Conservation (phyloP, 2,888 invertebrate species). For the Yponomeuta plumbellus region DNA sequence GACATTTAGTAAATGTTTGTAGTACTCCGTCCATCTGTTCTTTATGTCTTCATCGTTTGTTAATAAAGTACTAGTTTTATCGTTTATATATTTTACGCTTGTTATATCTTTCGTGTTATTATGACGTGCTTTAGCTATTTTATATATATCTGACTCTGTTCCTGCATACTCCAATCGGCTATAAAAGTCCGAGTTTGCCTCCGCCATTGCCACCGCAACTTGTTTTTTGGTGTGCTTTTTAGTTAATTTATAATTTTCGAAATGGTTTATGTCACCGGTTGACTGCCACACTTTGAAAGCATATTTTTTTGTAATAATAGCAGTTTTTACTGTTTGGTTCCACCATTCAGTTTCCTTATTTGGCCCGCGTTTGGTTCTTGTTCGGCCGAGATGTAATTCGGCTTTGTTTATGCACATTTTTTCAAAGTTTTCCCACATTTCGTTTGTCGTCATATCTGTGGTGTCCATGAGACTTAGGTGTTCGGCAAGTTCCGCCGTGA, state of each 20-base stretch:
- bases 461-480: too few relatives aligned
- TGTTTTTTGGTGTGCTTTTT: not conserved
- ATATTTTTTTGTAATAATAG: not conserved
- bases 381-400: too few relatives aligned
- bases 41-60: slow-evolving; percentile 6
- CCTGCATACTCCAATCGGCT: not conserved
- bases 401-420: too few relatives aligned
- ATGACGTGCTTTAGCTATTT: slow-evolving; percentile 6
- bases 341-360: slow-evolving; percentile 13
- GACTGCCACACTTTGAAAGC: not conserved
- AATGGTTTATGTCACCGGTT: not conserved
- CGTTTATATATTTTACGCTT: slow-evolving; percentile 5
- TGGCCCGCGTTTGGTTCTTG: too few relatives aligned
- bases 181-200: not conserved
- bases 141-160: not conserved
- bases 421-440: too few relatives aligned
- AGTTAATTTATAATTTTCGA: not conserved
- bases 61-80: slow-evolving; percentile 2
- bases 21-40: slow-evolving; percentile 1
- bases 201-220: not conserved
- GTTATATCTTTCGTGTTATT: not conserved
- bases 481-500: too few relatives aligned
- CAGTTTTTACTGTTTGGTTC: not conserved
- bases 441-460: too few relatives aligned
- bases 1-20: slow-evolving; percentile 7